Percentiles rank a stretch among this genome's conserved stretches.
Evolutionary conservation across 1,140 invertebrate species (phyloP).

Genomic region (Pentalonia nigronervosa): DNA sequence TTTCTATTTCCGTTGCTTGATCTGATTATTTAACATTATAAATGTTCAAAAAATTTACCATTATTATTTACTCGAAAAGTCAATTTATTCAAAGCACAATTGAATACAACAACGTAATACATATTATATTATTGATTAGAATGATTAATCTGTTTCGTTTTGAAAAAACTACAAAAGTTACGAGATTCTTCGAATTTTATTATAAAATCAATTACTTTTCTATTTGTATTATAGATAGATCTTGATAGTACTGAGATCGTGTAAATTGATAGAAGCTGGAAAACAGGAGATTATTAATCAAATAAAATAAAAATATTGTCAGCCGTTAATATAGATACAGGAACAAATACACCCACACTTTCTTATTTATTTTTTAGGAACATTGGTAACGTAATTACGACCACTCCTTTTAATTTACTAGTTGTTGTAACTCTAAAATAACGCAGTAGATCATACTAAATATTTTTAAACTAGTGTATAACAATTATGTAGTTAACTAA

Average conservation of each 20-base stretch:
- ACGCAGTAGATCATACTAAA: not conserved
- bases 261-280: not conserved
- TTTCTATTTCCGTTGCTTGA: too few relatives aligned
- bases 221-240: not conserved
- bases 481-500: not conserved
- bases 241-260: not conserved
- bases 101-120: too few relatives aligned
- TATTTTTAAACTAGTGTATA: not conserved
- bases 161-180: too few relatives aligned
- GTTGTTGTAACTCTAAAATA: not conserved
- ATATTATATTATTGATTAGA: too few relatives aligned
- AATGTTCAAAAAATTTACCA: too few relatives aligned
- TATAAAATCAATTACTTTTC: not conserved
- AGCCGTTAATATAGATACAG: not conserved
- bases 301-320: not conserved
- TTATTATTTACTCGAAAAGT: too few relatives aligned
- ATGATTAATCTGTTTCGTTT: too few relatives aligned
- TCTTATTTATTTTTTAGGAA: not conserved
- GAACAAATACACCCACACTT: not conserved
- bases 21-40: too few relatives aligned
- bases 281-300: not conserved
- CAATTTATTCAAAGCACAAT: too few relatives aligned
- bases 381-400: not conserved
- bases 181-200: not conserved
- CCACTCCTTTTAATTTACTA: not conserved